Base-by-base conservation (phyloP, 2,797 vertebrate genomes). In the Rhabdophis nuchalis region DNA sequence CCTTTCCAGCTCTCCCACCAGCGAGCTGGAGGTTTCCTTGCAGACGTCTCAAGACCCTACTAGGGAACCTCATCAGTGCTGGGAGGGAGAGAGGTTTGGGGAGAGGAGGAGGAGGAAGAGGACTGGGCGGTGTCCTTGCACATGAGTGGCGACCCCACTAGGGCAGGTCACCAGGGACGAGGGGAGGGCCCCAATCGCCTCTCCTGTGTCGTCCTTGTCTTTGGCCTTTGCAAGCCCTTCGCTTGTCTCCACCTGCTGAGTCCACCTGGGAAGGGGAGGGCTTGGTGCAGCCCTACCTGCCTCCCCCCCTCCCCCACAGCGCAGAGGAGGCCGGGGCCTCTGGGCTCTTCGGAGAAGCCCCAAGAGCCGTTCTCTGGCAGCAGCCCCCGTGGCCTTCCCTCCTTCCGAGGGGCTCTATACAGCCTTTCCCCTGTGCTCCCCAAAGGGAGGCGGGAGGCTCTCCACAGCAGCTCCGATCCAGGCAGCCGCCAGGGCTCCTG, bases 391-490 rank as follows among this genome's bases (percentile, higher is more conserved):
- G 18, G 32, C 36, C 72, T 77, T 41, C 36, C 1, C 72, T n/a
- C n/a, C n/a, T n/a, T n/a, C n/a, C n/a, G n/a, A n/a, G n/a, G n/a
- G n/a, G n/a, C n/a, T n/a, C n/a, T n/a, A n/a, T n/a, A n/a, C n/a
- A 5, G 18, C 10, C 11, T 46, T 46, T 82, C 36, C 5, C 36
- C 46, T 82, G 46, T 82, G 36, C 11, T 46, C 36, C 5, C 72
- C 36, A 25, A 11, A 82, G 72, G 7, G 32, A 41, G 72, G 1
- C 7, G 9, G 72, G 36, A 0, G 36, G 72, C 16, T 20, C 32
- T 36, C 3, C 1, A 0, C 4, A 46, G 25, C 0, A n/a, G 5
- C 25, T 6, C 4, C 53, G 5, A 57, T 3, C 29, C 68, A 10
- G 1, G 32, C 32, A 32, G 32, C 32, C 1, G 32, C 1, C 32